phyloP scores from a whole-genome alignment of 2,888 invertebrate species.

The Philereme vetulata region DNA sequence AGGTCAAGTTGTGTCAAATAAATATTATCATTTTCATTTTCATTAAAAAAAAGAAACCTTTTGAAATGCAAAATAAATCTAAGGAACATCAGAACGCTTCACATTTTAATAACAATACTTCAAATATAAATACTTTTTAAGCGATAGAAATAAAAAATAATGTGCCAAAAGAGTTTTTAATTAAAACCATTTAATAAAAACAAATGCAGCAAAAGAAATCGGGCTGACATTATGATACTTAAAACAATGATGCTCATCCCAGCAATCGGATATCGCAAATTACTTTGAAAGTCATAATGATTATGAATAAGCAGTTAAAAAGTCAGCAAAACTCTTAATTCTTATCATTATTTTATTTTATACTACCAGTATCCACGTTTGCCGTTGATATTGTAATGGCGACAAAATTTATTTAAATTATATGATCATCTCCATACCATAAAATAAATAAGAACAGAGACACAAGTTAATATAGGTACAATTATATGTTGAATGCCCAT shows the following conservation, averaged over 20 bases:
- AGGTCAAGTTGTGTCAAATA: no score
- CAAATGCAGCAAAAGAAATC: conserved; percentile 38
- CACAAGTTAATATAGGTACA: no score
- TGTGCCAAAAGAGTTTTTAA: conserved; percentile 33
- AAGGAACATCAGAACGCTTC: conserved; percentile 15
- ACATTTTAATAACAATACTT: conserved; percentile 19
- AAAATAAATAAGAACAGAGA: no score
- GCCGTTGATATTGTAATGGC: no score
- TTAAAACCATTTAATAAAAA: conserved; percentile 37
- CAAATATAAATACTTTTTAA: conserved; percentile 20
- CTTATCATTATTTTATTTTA: no score
- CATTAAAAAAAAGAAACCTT: no score
- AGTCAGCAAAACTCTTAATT: neutral
- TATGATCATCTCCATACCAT: no score
- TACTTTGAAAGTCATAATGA: conserved; percentile 41
- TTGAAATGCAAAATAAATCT: conserved; percentile 5
- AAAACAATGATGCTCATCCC: conserved; percentile 31
- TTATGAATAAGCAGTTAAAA: conserved; percentile 9
- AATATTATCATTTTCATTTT: no score
- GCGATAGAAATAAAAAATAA: conserved; percentile 33
- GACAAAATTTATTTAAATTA: no score
- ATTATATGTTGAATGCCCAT: no score
- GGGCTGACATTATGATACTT: conserved; percentile 26
- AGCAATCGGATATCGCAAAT: conserved; percentile 27
- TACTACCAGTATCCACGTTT: no score